Percentiles rank a stretch among this genome's conserved stretches.
Evolutionary conservation across 2,113 vertebrate species (phyloP).

Genomic region (Labeo catla): DNA sequence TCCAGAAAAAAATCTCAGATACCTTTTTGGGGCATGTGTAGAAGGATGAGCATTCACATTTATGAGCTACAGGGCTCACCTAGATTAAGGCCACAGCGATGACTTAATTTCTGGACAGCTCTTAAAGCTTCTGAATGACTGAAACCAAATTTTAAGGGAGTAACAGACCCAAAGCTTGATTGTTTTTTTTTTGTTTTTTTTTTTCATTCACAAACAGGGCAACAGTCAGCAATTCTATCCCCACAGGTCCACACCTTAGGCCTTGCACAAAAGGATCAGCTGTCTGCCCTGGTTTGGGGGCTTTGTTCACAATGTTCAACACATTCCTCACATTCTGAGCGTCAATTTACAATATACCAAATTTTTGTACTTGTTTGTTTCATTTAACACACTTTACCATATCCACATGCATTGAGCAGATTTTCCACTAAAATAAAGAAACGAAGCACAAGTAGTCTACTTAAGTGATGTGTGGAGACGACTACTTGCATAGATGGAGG

Average conservation of each 20-base stretch:
- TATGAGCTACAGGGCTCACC: conserved; percentile 56
- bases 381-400: neutral
- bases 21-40: neutral
- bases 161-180: neutral
- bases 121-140: conserved; percentile 66
- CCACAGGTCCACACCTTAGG: too few species aligned
- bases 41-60: neutral
- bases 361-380: neutral
- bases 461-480: neutral
- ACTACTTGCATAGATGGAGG: neutral
- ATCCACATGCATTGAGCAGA: neutral
- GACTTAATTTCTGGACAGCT: conserved; percentile 63
- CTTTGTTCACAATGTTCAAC: neutral
- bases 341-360: neutral
- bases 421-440: neutral
- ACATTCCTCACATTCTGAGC: neutral
- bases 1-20: neutral
- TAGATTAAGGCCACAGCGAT: conserved; percentile 52
- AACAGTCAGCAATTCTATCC: neutral
- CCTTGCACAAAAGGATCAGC: too few species aligned
- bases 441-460: neutral
- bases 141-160: conserved; percentile 58
- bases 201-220: neutral
- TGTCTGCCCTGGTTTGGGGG: too few species aligned
- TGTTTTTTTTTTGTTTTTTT: neutral